Percentiles rank a stretch among this genome's conserved stretches.
Evolutionary conservation across 2,113 vertebrate genomes (phyloP).

Genomic region (Thermophis baileyi): DNA sequence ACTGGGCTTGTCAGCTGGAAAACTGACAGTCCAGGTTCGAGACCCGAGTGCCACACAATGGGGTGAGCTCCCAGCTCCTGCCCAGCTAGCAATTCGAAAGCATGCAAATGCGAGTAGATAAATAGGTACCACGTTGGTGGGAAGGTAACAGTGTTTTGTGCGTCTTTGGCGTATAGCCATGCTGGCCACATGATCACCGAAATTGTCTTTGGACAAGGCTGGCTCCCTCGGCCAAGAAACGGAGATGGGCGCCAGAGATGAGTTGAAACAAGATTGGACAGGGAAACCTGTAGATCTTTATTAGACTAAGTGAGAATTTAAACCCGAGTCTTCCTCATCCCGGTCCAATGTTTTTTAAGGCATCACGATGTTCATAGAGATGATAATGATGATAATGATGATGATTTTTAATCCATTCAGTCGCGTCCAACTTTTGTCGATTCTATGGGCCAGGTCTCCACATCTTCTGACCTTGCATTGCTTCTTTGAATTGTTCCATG

Average conservation of each 20-base stretch:
- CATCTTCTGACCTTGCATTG: no score
- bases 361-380: neutral
- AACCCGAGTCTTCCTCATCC: neutral
- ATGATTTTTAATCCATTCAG: no score
- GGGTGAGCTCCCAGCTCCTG: neutral
- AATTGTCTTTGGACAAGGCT: neutral
- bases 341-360: neutral
- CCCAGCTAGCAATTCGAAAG: neutral
- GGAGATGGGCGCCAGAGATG: neutral
- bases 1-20: no score
- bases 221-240: neutral
- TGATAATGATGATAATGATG: no score
- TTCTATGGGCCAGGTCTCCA: no score
- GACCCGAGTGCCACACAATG: neutral
- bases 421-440: no score
- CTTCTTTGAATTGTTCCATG: no score
- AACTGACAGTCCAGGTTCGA: neutral
- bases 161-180: no score
- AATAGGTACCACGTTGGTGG: neutral
- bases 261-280: neutral
- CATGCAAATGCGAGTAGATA: neutral
- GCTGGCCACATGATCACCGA: neutral
- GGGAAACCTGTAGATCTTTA: neutral
- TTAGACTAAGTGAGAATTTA: neutral
- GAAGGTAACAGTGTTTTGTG: neutral